Percentiles rank a stretch among this genome's conserved stretches.
These are phyloP conservation scores for Aethina tumida DNA, from an alignment of 1,140 invertebrate genomes.

Conservation along the genomic window DNA sequence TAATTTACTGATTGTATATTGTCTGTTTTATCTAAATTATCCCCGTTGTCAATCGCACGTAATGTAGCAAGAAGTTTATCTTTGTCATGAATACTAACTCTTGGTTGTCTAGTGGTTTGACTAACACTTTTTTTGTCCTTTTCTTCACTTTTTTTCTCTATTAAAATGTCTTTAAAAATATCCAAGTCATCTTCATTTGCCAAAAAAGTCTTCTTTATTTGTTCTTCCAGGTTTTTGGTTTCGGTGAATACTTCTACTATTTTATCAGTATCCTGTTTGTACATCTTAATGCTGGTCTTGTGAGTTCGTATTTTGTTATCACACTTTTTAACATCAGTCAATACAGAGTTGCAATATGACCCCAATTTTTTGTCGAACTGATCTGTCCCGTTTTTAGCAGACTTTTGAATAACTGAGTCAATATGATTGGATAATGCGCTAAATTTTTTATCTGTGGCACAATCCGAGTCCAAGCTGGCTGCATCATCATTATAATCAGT, in stretches of 20 bases:
- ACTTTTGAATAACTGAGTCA: slow-evolving; percentile 7
- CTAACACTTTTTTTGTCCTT: slow-evolving; percentile 29
- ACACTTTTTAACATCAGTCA: slow-evolving; percentile 40
- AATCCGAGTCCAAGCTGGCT: neutral
- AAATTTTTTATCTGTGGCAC: neutral
- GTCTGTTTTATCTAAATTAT: slow-evolving; percentile 43
- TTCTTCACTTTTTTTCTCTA: slow-evolving; percentile 22
- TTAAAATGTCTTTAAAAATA: slow-evolving; percentile 26
- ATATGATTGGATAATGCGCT: slow-evolving; percentile 5
- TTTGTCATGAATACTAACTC: slow-evolving; percentile 37
- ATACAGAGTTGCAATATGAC: slow-evolving; percentile 39
- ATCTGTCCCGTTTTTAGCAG: slow-evolving; percentile 1
- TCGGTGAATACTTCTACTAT: slow-evolving; percentile 37
- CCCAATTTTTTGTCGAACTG: slow-evolving; percentile 24
- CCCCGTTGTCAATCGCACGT: slow-evolving; percentile 52
- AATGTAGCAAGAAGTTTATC: slow-evolving; percentile 50
- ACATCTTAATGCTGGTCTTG: slow-evolving; percentile 36
- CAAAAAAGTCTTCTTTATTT: slow-evolving; percentile 24
- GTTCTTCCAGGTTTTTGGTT: slow-evolving; percentile 30
- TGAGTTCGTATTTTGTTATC: slow-evolving; percentile 40
- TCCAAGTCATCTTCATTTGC: slow-evolving; percentile 21
- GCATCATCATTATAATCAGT: slow-evolving; percentile 2
- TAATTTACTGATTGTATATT: no score
- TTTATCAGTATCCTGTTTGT: slow-evolving; percentile 36
- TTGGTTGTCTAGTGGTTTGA: slow-evolving; percentile 25